Percentiles rank a stretch among this genome's conserved stretches.
phyloP scores from a whole-genome alignment of 1,140 invertebrate genomes.

The Temnothorax nylanderi region DNA sequence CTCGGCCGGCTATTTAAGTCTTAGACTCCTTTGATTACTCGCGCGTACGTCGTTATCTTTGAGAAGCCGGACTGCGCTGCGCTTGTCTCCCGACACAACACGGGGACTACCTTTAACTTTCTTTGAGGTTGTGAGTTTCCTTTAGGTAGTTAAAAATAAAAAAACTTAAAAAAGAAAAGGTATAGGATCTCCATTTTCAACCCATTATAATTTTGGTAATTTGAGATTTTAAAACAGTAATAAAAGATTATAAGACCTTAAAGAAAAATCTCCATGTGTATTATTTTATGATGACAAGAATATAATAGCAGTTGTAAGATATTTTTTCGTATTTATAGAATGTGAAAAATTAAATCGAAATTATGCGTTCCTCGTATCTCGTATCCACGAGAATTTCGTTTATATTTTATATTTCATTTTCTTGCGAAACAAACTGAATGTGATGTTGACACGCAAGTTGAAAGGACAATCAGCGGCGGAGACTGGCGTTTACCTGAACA shows the following conservation, averaged over 20 bases:
- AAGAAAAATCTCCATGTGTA: not conserved
- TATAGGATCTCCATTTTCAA: not conserved
- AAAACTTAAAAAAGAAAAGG: not conserved
- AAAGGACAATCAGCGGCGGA: constrained; percentile 66
- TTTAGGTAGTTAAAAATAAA: not conserved
- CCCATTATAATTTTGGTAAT: not conserved
- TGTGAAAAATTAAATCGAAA: not conserved
- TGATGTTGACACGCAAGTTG: constrained; percentile 46
- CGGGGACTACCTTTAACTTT: not conserved
- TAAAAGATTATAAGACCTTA: not conserved
- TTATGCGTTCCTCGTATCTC: not conserved
- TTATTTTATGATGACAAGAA: not conserved
- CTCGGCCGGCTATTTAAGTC: constrained; percentile 63
- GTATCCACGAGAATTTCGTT: not conserved
- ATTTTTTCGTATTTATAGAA: not conserved
- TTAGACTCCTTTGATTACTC: constrained; percentile 68
- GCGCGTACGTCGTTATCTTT: constrained; percentile 72
- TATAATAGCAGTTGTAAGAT: not conserved
- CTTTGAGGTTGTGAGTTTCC: not conserved
- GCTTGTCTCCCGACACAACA: constrained; percentile 46
- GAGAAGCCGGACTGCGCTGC: constrained; percentile 46
- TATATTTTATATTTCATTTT: not conserved
- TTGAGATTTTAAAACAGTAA: not conserved
- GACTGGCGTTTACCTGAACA: constrained; percentile 85
- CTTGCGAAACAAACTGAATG: constrained; percentile 14